A percentile compares a stretch with the other conserved stretches of the same genome.
Evolutionary conservation across 92 coral and sea anemone species (phyloP).

Genomic region (Galaxea fascicularis): DNA sequence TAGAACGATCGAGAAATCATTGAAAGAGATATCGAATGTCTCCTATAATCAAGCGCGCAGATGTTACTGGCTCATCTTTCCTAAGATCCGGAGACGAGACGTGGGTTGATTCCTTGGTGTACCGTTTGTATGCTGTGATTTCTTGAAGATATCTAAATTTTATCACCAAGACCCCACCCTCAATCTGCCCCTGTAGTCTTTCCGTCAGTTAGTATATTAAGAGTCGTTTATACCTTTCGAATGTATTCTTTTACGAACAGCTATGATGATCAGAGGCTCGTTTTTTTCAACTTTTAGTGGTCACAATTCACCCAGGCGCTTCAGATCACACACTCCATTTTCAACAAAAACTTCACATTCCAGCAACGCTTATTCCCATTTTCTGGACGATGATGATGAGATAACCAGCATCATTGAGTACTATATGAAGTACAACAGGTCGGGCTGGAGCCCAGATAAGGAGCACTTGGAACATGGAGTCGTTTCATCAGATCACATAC

Average conservation of each 20-base stretch:
- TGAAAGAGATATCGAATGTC: too few relatives aligned
- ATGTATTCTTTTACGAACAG: background rate
- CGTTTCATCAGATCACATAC: slow-evolving; percentile 38
- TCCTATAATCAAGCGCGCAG: too few relatives aligned
- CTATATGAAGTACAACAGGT: slow-evolving; percentile 65
- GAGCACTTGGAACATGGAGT: slow-evolving; percentile 45
- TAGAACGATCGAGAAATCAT: too few relatives aligned
- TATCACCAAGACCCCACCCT: background rate
- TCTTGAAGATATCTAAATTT: too few relatives aligned
- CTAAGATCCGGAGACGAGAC: too few relatives aligned
- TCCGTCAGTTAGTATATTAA: background rate
- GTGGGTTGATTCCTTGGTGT: too few relatives aligned
- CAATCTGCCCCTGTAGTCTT: background rate
- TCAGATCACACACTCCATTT: slow-evolving; percentile 66
- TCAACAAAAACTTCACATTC: slow-evolving; percentile 45
- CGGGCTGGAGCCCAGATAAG: slow-evolving; percentile 13
- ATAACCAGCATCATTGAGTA: slow-evolving; percentile 75
- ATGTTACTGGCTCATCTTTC: too few relatives aligned
- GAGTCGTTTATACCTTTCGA: background rate
- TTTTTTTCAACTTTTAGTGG: slow-evolving; percentile 30
- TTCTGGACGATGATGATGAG: slow-evolving; percentile 74
- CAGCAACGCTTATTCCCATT: slow-evolving; percentile 43
- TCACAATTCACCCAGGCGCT: slow-evolving; percentile 48
- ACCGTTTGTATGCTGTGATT: too few relatives aligned
- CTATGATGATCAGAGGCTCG: background rate